phyloP scores from a whole-genome alignment of 1,140 invertebrate genomes.

The Papilio helenus region DNA sequence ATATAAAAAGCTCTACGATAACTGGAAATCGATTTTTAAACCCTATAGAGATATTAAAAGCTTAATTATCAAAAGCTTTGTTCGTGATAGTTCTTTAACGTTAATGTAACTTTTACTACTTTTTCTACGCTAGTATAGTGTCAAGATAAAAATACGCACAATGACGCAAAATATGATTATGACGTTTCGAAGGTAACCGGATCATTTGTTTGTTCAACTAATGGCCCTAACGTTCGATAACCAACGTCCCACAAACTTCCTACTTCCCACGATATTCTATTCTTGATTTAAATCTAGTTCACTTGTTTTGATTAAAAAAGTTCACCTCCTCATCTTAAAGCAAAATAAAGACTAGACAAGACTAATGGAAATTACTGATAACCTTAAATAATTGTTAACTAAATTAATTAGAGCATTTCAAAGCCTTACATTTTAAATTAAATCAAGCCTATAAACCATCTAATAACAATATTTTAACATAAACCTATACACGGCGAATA shows the following conservation, averaged over 20 bases:
- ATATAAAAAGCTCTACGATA: conserved; percentile 18
- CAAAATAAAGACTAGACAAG: background rate
- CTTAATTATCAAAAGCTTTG: background rate
- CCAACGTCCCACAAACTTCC: conserved; percentile 4
- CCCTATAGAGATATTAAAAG: background rate
- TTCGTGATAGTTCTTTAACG: background rate
- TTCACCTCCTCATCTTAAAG: background rate
- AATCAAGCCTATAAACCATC: background rate
- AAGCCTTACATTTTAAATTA: background rate
- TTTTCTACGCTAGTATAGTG: background rate
- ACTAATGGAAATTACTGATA: too few species aligned
- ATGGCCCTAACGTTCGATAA: conserved; percentile 47
- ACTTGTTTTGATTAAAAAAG: background rate
- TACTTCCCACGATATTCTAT: background rate
- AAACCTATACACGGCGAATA: background rate
- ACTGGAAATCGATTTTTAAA: conserved; percentile 7
- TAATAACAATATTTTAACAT: background rate
- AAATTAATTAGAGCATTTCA: too few species aligned
- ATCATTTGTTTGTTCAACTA: conserved; percentile 65
- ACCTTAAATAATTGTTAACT: too few species aligned
- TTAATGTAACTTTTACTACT: too few species aligned
- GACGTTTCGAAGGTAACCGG: conserved; percentile 53
- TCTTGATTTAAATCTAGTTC: background rate
- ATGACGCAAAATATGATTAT: conserved; percentile 16
- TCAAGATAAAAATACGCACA: background rate